These are phyloP conservation scores for Drymonia ruficornis DNA, from an alignment of 2,888 invertebrate genomes.

Conservation along the genomic window DNA sequence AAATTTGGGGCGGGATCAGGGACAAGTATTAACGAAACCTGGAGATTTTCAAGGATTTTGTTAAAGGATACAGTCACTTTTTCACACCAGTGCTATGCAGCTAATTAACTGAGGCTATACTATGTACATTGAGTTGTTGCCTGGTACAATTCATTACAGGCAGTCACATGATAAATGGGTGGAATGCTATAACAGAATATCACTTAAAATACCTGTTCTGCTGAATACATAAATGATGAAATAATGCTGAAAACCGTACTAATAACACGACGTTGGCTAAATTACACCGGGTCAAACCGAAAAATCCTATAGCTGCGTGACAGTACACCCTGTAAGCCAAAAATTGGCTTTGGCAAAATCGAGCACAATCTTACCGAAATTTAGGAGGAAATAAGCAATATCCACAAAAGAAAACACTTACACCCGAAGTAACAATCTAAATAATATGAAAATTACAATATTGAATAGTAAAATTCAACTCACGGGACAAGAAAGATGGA, in stretches of 20 bases:
- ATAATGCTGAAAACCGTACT: constrained; percentile 14
- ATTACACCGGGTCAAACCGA: constrained; percentile 1
- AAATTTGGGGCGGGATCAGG: no score
- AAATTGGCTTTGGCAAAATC: constrained; percentile 55
- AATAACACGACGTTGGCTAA: constrained; percentile 7
- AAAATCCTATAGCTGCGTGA: constrained; percentile 41
- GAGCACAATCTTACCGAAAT: constrained; percentile 60
- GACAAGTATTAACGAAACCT: no score
- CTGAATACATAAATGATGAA: constrained; percentile 6
- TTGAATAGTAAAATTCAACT: constrained; percentile 66
- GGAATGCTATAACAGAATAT: constrained; percentile 20
- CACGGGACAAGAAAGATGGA: constrained; percentile 79
- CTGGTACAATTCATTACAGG: constrained; percentile 12
- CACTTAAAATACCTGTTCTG: not conserved
- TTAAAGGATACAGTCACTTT: not conserved
- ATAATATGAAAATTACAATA: constrained; percentile 41
- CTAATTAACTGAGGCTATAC: not conserved
- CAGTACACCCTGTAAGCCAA: constrained; percentile 40
- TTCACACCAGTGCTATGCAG: not conserved
- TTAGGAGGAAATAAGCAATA: constrained; percentile 36
- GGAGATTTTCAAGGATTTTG: no score
- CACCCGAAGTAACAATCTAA: constrained; percentile 52
- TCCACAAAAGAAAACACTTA: constrained; percentile 57
- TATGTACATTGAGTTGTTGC: not conserved
- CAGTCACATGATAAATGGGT: constrained; percentile 58